Conservation (phyloP, 2,797 vertebrate species). For the Mormyrus hasselquistii region DNA sequence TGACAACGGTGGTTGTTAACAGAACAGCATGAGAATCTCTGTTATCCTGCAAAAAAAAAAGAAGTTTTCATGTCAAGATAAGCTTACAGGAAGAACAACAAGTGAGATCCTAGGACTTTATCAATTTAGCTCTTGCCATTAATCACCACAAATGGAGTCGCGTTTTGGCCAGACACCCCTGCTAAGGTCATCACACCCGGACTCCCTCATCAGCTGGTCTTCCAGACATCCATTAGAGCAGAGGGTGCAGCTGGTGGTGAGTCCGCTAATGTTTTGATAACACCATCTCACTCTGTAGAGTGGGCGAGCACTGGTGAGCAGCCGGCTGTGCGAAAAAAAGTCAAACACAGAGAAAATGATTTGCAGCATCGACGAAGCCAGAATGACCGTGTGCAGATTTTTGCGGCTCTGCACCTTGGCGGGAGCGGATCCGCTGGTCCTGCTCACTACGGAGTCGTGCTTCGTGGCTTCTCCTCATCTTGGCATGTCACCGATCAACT, state of each 20-base stretch:
- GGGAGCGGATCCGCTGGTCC: not conserved
- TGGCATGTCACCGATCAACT: not conserved
- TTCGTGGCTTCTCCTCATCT: not conserved
- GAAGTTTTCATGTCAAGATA: constrained; percentile 1
- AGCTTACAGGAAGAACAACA: not conserved
- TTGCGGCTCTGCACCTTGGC: not conserved
- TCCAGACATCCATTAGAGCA: constrained; percentile 3
- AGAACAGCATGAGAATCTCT: not conserved
- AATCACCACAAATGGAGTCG: constrained; percentile 11
- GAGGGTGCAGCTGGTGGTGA: not conserved
- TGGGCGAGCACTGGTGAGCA: not conserved
- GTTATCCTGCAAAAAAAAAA: not conserved
- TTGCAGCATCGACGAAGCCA: not conserved
- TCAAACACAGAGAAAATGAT: not conserved
- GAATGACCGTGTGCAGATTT: not conserved
- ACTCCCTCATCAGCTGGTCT: not conserved
- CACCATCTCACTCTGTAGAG: constrained; percentile 6
- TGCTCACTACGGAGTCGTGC: not conserved
- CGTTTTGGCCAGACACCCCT: not conserved
- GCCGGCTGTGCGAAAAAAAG: not conserved
- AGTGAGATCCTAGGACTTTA: constrained; percentile 12
- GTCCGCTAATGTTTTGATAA: not conserved
- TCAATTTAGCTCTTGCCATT: constrained; percentile 8
- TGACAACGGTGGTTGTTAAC: not conserved
- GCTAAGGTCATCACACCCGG: not conserved